phyloP scores from a whole-genome alignment of 2,888 invertebrate genomes.

The Plebejus argus region DNA sequence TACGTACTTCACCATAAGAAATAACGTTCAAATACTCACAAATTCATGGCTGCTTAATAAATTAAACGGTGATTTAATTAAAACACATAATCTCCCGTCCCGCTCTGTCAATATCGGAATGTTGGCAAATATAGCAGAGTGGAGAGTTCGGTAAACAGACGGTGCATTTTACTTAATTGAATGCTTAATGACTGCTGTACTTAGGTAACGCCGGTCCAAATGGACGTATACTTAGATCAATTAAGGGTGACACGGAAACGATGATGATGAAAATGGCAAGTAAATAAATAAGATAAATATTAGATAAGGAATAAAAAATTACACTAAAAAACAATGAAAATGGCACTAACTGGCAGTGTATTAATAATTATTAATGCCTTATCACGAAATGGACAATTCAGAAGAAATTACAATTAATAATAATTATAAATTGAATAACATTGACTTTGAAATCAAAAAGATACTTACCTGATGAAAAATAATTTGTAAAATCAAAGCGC shows the following conservation, averaged over 20 bases:
- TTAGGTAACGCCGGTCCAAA: background rate
- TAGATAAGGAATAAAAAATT: too few relatives aligned
- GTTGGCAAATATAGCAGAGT: constrained; percentile 55
- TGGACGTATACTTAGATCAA: constrained; percentile 3
- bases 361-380: too few relatives aligned
- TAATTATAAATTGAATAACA: too few relatives aligned
- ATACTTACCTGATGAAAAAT: too few relatives aligned
- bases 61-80: constrained; percentile 30
- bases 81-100: constrained; percentile 24
- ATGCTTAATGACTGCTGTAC: constrained; percentile 61
- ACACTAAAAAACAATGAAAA: too few relatives aligned
- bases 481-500: too few relatives aligned
- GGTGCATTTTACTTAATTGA: constrained; percentile 72
- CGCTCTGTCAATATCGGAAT: constrained; percentile 38
- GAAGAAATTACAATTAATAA: too few relatives aligned
- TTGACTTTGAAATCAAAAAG: too few relatives aligned
- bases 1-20: background rate
- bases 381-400: too few relatives aligned
- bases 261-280: background rate
- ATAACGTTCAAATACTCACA: background rate
- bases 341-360: too few relatives aligned
- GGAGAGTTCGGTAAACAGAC: constrained; percentile 64
- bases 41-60: constrained; percentile 1
- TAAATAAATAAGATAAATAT: too few relatives aligned
- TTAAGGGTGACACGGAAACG: background rate